phyloP scores from a whole-genome alignment of 2,888 invertebrate genomes.

The Zaprionus lineosus region DNA sequence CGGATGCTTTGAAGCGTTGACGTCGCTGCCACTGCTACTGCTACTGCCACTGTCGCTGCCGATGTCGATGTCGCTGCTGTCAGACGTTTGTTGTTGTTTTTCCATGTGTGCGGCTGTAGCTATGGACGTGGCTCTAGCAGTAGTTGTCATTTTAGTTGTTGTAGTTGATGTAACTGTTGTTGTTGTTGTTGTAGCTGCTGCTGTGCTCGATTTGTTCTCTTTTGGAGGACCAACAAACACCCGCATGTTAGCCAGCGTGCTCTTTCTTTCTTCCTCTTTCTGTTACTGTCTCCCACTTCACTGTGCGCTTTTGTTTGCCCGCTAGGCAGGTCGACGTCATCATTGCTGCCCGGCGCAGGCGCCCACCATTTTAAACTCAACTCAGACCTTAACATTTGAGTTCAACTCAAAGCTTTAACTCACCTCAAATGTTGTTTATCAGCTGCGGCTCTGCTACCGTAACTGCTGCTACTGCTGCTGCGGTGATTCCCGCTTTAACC shows the following conservation, averaged over 20 bases:
- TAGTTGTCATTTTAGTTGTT: slow-evolving; percentile 6
- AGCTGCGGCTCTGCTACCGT: slow-evolving; percentile 49
- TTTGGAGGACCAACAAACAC: slow-evolving; percentile 9
- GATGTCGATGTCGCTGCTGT: not conserved
- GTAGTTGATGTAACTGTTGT: slow-evolving; percentile 21
- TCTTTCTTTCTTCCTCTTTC: slow-evolving; percentile 1
- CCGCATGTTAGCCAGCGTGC: not conserved
- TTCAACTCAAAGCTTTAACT: slow-evolving; percentile 50
- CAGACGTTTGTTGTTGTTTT: slow-evolving; percentile 25
- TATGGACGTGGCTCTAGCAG: slow-evolving; percentile 10
- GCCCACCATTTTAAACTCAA: slow-evolving; percentile 9
- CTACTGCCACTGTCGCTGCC: not conserved
- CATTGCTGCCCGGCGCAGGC: slow-evolving; percentile 38
- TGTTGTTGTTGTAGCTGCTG: slow-evolving; percentile 25
- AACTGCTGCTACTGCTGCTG: slow-evolving; percentile 25
- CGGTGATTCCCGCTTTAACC: slow-evolving; percentile 43
- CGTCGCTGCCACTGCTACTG: slow-evolving; percentile 22
- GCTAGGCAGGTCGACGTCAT: slow-evolving; percentile 48
- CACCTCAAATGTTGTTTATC: slow-evolving; percentile 56
- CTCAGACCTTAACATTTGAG: slow-evolving; percentile 24
- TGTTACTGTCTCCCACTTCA: not conserved
- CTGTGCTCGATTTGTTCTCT: slow-evolving; percentile 41
- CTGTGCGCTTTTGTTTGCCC: slow-evolving; percentile 62
- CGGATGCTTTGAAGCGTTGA: slow-evolving; percentile 45
- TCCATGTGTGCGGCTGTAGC: slow-evolving; percentile 18